Base-by-base conservation (phyloP, 2,888 invertebrate species). In the Campoletis raptor region DNA sequence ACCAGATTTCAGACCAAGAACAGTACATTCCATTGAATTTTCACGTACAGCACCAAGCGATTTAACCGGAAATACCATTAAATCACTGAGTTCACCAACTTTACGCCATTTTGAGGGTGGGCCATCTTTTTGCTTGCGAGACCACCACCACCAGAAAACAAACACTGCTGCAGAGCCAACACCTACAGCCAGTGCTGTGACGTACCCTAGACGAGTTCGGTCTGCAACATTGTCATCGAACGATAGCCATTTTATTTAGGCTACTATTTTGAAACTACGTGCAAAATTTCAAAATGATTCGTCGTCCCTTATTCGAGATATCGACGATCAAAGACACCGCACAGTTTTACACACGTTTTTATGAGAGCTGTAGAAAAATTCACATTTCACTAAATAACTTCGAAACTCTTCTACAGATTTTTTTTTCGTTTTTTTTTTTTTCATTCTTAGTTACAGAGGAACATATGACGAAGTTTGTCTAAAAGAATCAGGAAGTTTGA, bases 31-130 rank as follows among this genome's bases (percentile, higher is more conserved):
- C 86, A 95, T 95, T n/a, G 93, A 93, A 54, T 94, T 95, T 83
- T 95, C 85, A 2, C 95, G 91, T 37, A 96, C 90, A 0, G 95
- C 93, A 0, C 95, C 96, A 81, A 96, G 95, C 0, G 96, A 96
- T 92, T 96, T 96, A 18, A 96, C 94, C 0, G 96, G 96, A 89
- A 95, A 96, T 8, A 95, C 94, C 83, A 95, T 94, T 6, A 96
- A 90, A 67, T 95, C 95, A 88, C 95, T 95, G 6, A 96, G 92
- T 80, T 95, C 95, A 0, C 96, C 96, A 37, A 96, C 95, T 90
- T 95, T 94, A 57, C 94, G 94, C 96, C 96, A 96, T 87, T 95
- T 93, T 24, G 93, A 93, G 0, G 96, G 96, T 21, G 90, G 88
- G 0, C 84, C 86, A n/a, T 89, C 81, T 79, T 89, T 90, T 57